These are phyloP conservation scores for Gymnarchus niloticus DNA, from an alignment of 2,113 vertebrate species.

Conservation along the genomic window DNA sequence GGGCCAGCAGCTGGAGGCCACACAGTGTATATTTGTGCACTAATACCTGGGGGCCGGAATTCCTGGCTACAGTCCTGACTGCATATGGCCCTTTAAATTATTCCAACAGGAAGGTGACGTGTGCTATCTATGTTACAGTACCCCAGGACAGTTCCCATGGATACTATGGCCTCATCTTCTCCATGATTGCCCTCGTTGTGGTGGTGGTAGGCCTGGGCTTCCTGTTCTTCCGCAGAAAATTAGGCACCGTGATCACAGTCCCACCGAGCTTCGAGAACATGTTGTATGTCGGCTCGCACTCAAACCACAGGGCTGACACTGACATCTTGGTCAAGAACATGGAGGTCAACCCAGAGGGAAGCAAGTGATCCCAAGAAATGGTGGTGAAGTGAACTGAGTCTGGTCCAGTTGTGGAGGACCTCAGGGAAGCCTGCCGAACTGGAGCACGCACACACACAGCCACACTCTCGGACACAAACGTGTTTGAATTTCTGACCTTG, in stretches of 20 bases:
- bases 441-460: too few species aligned
- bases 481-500: too few species aligned
- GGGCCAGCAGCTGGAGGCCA: too few species aligned
- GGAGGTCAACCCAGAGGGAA: not conserved
- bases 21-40: too few species aligned
- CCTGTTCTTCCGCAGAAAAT: not conserved
- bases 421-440: too few species aligned
- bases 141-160: not conserved
- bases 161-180: not conserved
- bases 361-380: not conserved
- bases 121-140: not conserved
- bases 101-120: not conserved
- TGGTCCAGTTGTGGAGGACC: too few species aligned
- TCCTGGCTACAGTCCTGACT: not conserved
- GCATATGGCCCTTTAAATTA: too few species aligned
- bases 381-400: not conserved
- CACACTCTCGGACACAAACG: too few species aligned
- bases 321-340: not conserved
- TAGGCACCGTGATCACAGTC: not conserved
- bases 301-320: not conserved
- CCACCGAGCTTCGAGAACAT: conserved; percentile 5
- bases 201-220: not conserved
- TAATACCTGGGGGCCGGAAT: too few species aligned
- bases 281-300: not conserved
- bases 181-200: not conserved